A percentile compares a stretch with the other conserved stretches of the same genome.
These are phyloP conservation scores for Anguilla japonica DNA, from an alignment of 2,113 vertebrate species.

Conservation along the genomic window DNA sequence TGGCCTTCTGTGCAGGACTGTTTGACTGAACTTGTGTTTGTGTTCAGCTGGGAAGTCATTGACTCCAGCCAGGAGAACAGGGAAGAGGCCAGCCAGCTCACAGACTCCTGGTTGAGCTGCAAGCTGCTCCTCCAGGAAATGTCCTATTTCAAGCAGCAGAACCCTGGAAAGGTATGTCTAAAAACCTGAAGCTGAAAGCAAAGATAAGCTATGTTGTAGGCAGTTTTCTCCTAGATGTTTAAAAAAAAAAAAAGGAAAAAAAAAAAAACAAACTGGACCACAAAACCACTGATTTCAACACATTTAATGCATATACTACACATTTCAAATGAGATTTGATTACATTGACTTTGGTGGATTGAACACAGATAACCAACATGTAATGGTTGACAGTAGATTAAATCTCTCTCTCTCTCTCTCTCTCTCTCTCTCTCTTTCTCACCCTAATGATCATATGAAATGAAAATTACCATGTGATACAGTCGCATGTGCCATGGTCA, in stretches of 20 bases:
- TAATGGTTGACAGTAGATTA: too few relatives aligned
- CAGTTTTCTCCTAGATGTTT: too few relatives aligned
- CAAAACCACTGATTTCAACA: too few relatives aligned
- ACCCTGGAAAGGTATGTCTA: constrained; percentile 89
- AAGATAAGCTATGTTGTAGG: neutral
- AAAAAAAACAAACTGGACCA: too few relatives aligned
- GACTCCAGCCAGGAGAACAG: constrained; percentile 76
- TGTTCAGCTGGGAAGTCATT: constrained; percentile 82
- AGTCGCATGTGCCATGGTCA: neutral
- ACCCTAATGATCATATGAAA: neutral
- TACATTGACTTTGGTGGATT: too few relatives aligned
- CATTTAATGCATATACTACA: too few relatives aligned
- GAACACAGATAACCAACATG: too few relatives aligned
- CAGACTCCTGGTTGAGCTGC: constrained; percentile 81
- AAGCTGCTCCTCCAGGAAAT: constrained; percentile 89
- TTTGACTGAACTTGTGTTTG: constrained; percentile 3
- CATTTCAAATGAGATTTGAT: too few relatives aligned
- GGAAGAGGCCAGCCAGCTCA: constrained; percentile 74
- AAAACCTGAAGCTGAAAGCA: neutral
- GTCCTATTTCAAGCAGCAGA: constrained; percentile 92
- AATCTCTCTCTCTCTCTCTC: neutral
- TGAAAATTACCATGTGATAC: neutral
- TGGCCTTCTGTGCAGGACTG: neutral
- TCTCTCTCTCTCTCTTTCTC: neutral
- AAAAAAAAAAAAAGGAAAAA: too few relatives aligned